Evolutionary conservation across 2,888 invertebrate species (phyloP), one percentile per base, ranked within the genome.

Genomic region (Pseudococcus viburni): DNA sequence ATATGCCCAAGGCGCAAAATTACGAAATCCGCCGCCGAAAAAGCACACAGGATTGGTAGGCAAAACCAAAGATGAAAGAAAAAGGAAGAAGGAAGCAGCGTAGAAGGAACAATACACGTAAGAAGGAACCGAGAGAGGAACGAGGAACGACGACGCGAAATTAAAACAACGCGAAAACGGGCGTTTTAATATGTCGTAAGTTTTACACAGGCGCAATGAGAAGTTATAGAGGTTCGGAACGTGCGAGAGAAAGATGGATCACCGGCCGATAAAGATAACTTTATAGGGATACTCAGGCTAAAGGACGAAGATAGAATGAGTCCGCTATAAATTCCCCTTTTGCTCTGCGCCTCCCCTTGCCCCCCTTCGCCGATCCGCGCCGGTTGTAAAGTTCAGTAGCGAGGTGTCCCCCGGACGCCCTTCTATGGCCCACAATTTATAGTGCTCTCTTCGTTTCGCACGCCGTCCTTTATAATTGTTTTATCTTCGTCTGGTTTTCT

Each of bases 201-300:
- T 88, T 88, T 88, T 88, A 88, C 88, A 88, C 88, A 88, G 88
- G 88, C 88, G 88, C 88, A 88, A 88, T 88, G 83, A 88, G 55
- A 55, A 88, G 80, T 88, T 55, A 80, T 88, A 80, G 88, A 33
- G 80, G 88, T 88, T 87, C 77, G 55, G 55, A 88, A 80, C 55
- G 59, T 55, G 88, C 55, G 83, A 80, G 88, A 88, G 89, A 89
- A 89, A 89, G 90, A 90, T 90, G 90, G 90, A 90, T 90, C 89
- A 90, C 90, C 89, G 80, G 42, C 87, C 85, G 83, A 86, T 33
- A 86, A 86, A 64, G 86, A 86, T 68, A 68, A 68, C 42, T 3
- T 9, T 46, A 86, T 86, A 22, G 11, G 64, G 11, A 68, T 86
- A 22, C 64, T 42, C 39, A 0, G 33, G 12, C 42, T 12, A 68